Conservation (phyloP, 2,888 invertebrate species). For the Oligia fasciuncula region DNA sequence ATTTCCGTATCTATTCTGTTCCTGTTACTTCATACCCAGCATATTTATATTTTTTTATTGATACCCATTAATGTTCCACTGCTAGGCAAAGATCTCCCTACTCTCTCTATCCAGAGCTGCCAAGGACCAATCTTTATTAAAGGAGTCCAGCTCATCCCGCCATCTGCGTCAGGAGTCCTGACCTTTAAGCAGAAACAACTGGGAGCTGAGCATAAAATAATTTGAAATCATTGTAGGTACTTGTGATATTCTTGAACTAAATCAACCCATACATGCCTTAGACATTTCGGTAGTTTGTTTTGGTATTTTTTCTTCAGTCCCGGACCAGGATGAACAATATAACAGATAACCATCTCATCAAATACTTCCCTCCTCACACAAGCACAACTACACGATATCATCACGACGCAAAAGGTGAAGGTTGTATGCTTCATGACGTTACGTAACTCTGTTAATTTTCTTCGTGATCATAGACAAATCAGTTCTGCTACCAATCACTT, state of each 20-base stretch:
- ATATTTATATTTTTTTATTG: too few relatives aligned
- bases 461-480: constrained; percentile 75
- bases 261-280: not conserved
- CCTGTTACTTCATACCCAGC: too few relatives aligned
- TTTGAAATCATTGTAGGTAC: not conserved
- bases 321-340: constrained; percentile 12
- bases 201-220: not conserved
- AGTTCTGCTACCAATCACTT: constrained; percentile 64
- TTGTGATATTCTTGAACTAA: not conserved
- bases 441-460: constrained; percentile 80
- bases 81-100: too few relatives aligned
- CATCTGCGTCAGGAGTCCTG: too few relatives aligned
- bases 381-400: constrained; percentile 55
- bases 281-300: not conserved
- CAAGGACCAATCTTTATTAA: too few relatives aligned
- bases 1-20: too few relatives aligned
- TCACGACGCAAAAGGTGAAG: constrained; percentile 82
- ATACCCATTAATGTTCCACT: too few relatives aligned
- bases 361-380: constrained; percentile 35
- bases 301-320: not conserved
- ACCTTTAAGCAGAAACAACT: too few relatives aligned
- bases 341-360: constrained; percentile 11
- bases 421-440: constrained; percentile 74
- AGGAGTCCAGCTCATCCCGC: too few relatives aligned
- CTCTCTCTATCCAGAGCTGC: too few relatives aligned